Conservation (phyloP, 2,888 invertebrate species). For the Andrena dorsata region DNA sequence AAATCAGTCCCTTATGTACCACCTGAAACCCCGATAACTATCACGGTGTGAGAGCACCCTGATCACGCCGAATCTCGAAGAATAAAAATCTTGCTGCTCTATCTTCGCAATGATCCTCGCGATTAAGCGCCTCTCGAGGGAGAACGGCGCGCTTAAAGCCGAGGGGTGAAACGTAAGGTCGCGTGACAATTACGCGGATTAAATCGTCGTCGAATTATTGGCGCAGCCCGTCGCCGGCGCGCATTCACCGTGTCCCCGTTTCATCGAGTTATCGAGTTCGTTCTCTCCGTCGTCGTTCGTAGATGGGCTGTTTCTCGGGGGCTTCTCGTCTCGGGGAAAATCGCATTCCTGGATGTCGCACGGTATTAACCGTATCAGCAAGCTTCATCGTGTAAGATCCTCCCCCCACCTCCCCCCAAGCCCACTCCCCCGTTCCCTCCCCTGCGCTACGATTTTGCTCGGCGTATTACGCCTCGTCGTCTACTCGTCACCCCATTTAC, state of each 20-base stretch:
- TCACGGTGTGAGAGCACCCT: too few species aligned
- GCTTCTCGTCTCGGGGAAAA: conserved; percentile 60
- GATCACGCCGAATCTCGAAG: too few species aligned
- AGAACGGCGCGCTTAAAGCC: background rate
- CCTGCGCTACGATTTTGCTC: conserved; percentile 40
- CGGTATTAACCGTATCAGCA: conserved; percentile 65
- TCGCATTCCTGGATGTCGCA: conserved; percentile 66
- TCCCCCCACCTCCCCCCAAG: conserved; percentile 28
- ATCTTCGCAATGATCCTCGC: background rate
- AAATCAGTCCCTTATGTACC: too few species aligned
- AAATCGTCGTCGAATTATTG: conserved; percentile 58
- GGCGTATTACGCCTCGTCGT: conserved; percentile 56
- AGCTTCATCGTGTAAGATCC: conserved; percentile 52
- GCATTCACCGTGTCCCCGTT: conserved; percentile 20
- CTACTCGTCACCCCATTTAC: conserved; percentile 55
- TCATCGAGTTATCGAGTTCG: conserved; percentile 64
- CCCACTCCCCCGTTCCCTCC: too few species aligned
- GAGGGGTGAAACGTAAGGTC: conserved; percentile 19
- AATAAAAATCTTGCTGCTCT: background rate
- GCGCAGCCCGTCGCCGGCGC: conserved; percentile 9
- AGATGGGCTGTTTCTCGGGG: conserved; percentile 50
- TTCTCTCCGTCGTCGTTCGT: conserved; percentile 19
- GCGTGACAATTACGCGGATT: conserved; percentile 50
- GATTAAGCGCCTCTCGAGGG: conserved; percentile 1
- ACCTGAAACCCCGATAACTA: too few species aligned